Base-by-base conservation (phyloP, 2,113 vertebrate species). In the Anoplopoma fimbria region DNA sequence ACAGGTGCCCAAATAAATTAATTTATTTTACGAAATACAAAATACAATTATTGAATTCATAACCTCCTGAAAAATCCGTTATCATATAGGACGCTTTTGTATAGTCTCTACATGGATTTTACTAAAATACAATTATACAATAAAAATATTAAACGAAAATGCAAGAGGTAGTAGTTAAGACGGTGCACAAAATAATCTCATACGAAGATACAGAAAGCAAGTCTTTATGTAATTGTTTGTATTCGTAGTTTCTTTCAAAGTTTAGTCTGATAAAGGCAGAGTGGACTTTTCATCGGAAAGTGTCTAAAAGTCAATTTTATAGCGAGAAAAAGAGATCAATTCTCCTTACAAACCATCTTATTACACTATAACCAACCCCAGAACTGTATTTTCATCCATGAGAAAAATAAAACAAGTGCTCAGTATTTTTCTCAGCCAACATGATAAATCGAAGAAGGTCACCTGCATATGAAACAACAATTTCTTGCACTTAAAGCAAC, bases 401-500 rank as follows among this genome's bases (percentile, higher is more conserved):
- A 47, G 15, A 4, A 69, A 19, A 68, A 51, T n/a, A n/a, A 34
- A 79, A 42, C 1, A 73, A 21, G 27, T 23, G 57, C 67, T 25
- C 10, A n/a, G 21, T 64, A 29, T 81, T 29, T 67, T 77, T 77
- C 62, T 25, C 53, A 65, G 13, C 17, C 21, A 70, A n/a, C 68
- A 27, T 47, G 9, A 84, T 73, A 57, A 69, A 71, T 89, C 60
- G 73, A 81, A 80, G 7, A 31, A 82, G 33, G 60, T 75, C 36
- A 67, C 49, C 17, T 81, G 34, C 58, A 29, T 15, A 21, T 45
- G 23, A 80, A 80, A 84, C 10, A 68, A 82, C 63, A 74, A 81
- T 88, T 84, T 83, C 36, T 78, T 34, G 38, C 69, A 51, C 58
- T 85, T 74, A 88, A 85, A 86, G 27, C 45, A 89, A 88, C 83